These are phyloP conservation scores for Antheraea mylitta DNA, from an alignment of 1,140 invertebrate species.

Conservation along the genomic window DNA sequence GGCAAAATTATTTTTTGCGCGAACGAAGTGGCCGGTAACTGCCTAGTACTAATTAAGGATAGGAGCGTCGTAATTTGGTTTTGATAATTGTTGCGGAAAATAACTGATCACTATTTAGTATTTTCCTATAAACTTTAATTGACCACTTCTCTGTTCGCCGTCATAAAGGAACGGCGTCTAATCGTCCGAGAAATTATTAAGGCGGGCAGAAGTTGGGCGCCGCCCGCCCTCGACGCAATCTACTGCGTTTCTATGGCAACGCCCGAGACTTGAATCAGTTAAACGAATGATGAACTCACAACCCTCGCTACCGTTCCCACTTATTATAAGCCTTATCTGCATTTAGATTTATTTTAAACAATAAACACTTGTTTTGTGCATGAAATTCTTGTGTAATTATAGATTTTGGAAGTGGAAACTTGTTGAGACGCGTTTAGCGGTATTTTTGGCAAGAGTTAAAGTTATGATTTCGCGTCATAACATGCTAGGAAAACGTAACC, in stretches of 20 bases:
- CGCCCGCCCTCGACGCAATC: slow-evolving; percentile 28
- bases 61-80: too few relatives aligned
- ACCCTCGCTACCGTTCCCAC: slow-evolving; percentile 25
- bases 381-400: too few relatives aligned
- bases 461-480: too few relatives aligned
- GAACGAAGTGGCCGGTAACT: too few relatives aligned
- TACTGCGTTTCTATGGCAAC: slow-evolving; percentile 51
- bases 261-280: slow-evolving; percentile 53
- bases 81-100: neutral
- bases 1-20: too few relatives aligned
- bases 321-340: slow-evolving; percentile 26
- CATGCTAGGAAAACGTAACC: too few relatives aligned
- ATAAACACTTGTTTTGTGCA: neutral
- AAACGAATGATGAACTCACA: slow-evolving; percentile 45
- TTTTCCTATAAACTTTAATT: slow-evolving; percentile 47
- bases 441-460: too few relatives aligned
- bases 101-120: neutral
- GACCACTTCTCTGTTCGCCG: slow-evolving; percentile 45
- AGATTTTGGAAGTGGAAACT: too few relatives aligned
- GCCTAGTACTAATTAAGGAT: too few relatives aligned
- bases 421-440: too few relatives aligned
- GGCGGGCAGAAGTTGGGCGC: slow-evolving; percentile 36
- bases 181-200: slow-evolving; percentile 64
- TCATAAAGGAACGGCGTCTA: slow-evolving; percentile 41
- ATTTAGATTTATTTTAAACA: slow-evolving; percentile 19